A percentile compares a stretch with the other conserved stretches of the same genome.
Evolutionary conservation across 2,888 invertebrate genomes (phyloP).

Genomic region (Acholoe squamosa): DNA sequence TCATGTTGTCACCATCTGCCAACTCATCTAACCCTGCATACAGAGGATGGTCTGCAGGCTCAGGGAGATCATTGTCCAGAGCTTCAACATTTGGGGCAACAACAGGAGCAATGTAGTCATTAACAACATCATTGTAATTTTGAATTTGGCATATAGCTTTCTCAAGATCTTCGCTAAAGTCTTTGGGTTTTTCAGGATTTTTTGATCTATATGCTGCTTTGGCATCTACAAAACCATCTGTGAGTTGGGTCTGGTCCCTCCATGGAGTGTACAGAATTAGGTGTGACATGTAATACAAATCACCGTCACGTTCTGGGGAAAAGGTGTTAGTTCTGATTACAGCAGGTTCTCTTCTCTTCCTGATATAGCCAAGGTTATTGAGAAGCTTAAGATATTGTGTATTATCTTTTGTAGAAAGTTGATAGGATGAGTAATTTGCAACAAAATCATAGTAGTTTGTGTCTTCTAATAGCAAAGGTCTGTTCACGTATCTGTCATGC

Average conservation of each 20-base stretch:
- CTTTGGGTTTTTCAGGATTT: too few relatives aligned
- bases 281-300: neutral
- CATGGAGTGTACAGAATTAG: conserved; percentile 11
- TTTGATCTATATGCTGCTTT: too few relatives aligned
- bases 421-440: neutral
- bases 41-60: too few relatives aligned
- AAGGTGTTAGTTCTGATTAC: neutral
- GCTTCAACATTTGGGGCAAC: conserved; percentile 14
- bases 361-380: neutral
- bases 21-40: too few relatives aligned
- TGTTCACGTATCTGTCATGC: neutral
- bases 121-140: conserved; percentile 1
- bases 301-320: conserved; percentile 5
- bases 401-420: neutral
- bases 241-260: neutral
- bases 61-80: too few relatives aligned
- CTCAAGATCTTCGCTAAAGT: neutral
- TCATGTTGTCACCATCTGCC: too few relatives aligned
- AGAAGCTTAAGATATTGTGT: neutral
- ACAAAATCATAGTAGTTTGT: neutral
- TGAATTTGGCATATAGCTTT: conserved; percentile 2
- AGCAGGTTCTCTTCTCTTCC: neutral
- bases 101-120: conserved; percentile 19
- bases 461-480: neutral
- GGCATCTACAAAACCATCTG: neutral